Percentiles rank a stretch among this genome's conserved stretches.
These are phyloP conservation scores for Argyra leucocephala DNA, from an alignment of 2,888 invertebrate species.

Conservation along the genomic window DNA sequence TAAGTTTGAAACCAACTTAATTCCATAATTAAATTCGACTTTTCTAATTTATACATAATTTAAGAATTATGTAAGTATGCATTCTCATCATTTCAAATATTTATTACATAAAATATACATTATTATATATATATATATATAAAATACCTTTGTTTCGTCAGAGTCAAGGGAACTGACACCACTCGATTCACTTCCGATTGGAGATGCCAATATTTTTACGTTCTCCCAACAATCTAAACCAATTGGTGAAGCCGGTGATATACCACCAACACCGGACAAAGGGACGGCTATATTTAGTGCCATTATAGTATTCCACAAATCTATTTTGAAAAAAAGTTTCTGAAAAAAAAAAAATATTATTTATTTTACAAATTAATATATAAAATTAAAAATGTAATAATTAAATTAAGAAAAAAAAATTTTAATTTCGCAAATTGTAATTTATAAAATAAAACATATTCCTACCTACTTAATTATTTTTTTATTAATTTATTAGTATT, in stretches of 20 bases:
- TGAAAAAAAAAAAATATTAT: no score
- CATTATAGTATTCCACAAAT: constrained; percentile 36
- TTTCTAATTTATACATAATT: neutral
- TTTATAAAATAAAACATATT: no score
- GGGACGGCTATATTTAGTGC: constrained; percentile 55
- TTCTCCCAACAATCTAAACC: constrained; percentile 29
- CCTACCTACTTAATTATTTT: no score
- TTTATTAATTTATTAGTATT: no score
- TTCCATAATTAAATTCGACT: neutral
- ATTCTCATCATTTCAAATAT: neutral
- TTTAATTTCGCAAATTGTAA: no score
- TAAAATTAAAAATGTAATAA: no score
- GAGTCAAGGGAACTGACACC: constrained; percentile 52
- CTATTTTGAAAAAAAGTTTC: neutral
- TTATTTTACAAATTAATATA: no score
- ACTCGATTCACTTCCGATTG: constrained; percentile 54
- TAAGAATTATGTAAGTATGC: neutral
- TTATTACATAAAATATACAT: neutral
- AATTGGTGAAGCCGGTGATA: constrained; percentile 28
- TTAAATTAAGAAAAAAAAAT: no score
- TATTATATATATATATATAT: neutral
- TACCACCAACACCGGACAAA: constrained; percentile 43
- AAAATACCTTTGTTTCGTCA: constrained; percentile 27
- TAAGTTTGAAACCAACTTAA: constrained; percentile 17
- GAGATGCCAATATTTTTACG: constrained; percentile 28